Evolutionary conservation across 2,888 invertebrate species (phyloP).

Genomic region (Meloe dianella): DNA sequence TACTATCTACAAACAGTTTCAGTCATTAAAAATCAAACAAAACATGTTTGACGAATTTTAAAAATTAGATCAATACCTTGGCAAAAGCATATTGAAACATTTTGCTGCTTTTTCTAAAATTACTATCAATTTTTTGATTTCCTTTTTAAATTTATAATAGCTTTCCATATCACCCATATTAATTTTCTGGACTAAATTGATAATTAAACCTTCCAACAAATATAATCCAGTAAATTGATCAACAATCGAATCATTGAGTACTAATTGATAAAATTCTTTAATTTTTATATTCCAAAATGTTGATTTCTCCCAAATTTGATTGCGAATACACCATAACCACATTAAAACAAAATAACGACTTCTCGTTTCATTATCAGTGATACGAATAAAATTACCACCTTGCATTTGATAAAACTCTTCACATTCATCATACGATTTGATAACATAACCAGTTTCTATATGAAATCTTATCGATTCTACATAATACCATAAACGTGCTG

Average conservation of each 20-base stretch:
- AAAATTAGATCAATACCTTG: constrained; percentile 53
- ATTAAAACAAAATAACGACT: constrained; percentile 64
- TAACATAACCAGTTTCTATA: constrained; percentile 66
- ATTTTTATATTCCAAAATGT: constrained; percentile 63
- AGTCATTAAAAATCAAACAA: too few relatives aligned
- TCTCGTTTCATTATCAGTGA: constrained; percentile 62
- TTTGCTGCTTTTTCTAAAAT: constrained; percentile 45
- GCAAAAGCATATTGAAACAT: constrained; percentile 47
- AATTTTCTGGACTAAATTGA: constrained; percentile 60
- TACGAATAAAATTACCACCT: constrained; percentile 59
- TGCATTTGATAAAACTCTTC: constrained; percentile 64
- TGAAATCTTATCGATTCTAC: constrained; percentile 64
- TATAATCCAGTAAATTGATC: constrained; percentile 62
- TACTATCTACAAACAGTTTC: too few relatives aligned
- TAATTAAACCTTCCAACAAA: constrained; percentile 64
- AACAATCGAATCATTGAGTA: constrained; percentile 52
- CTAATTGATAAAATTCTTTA: constrained; percentile 22
- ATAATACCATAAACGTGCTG: constrained; percentile 65
- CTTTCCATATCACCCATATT: constrained; percentile 48
- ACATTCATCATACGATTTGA: constrained; percentile 63
- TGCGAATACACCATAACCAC: constrained; percentile 68
- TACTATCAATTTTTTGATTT: constrained; percentile 50
- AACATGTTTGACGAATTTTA: too few relatives aligned
- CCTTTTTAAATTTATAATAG: constrained; percentile 45
- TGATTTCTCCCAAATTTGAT: constrained; percentile 65